These are phyloP conservation scores for Lottia scabra DNA, from an alignment of 2,888 invertebrate genomes.

Conservation along the genomic window DNA sequence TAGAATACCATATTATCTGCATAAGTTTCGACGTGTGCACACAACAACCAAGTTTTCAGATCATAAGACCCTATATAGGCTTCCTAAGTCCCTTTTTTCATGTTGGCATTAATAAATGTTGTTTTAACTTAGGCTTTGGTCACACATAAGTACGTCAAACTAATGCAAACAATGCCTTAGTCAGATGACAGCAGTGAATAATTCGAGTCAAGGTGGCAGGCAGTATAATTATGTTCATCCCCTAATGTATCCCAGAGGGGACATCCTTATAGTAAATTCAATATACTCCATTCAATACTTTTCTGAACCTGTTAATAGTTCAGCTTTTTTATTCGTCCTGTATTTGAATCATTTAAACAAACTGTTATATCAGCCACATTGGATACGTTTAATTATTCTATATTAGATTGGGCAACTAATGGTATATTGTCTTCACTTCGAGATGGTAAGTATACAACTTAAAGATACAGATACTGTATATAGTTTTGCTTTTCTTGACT, in stretches of 20 bases:
- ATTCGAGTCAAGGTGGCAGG: too few species aligned
- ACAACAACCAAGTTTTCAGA: not conserved
- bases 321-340: constrained; percentile 54
- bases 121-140: too few species aligned
- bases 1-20: too few species aligned
- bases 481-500: too few species aligned
- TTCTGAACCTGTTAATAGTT: constrained; percentile 52
- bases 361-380: constrained; percentile 34
- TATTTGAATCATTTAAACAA: constrained; percentile 54
- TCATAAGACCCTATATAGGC: not conserved
- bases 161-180: too few species aligned
- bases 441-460: constrained; percentile 44
- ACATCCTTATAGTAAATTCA: not conserved
- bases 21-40: not conserved
- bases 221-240: too few species aligned
- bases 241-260: too few species aligned
- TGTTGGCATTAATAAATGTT: too few species aligned
- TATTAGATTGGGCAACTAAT: constrained; percentile 42
- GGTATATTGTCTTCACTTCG: constrained; percentile 25
- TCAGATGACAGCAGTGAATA: too few species aligned
- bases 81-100: too few species aligned
- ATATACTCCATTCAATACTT: not conserved
- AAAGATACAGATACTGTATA: too few species aligned
- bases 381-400: constrained; percentile 36
- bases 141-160: too few species aligned